A percentile compares a stretch with the other conserved stretches of the same genome.
Conservation (phyloP, 2,113 vertebrate genomes). For the Tautogolabrus adspersus region DNA sequence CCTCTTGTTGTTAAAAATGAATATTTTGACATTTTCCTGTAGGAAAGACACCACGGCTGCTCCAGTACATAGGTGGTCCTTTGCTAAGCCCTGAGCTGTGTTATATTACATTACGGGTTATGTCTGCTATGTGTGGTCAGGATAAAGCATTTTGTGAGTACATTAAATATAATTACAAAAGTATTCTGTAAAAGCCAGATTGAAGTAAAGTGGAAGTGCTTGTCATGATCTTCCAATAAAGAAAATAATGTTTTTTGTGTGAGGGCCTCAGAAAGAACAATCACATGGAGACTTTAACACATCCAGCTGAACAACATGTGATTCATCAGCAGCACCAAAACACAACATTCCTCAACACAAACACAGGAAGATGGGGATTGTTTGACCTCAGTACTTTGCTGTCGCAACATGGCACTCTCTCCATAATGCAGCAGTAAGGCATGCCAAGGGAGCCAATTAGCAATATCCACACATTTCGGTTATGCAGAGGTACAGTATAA, state of each 20-base stretch:
- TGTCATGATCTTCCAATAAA: constrained; percentile 23
- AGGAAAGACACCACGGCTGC: constrained; percentile 33
- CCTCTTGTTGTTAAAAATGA: constrained; percentile 31
- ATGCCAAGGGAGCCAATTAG: not conserved
- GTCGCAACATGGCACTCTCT: constrained; percentile 25
- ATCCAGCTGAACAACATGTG: not conserved
- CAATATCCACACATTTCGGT: not conserved
- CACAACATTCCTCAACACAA: constrained; percentile 79
- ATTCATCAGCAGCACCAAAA: constrained; percentile 54
- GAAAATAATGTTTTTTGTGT: not conserved
- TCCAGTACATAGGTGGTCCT: constrained; percentile 64
- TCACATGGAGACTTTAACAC: constrained; percentile 23
- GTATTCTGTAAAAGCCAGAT: not conserved
- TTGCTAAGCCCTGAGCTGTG: constrained; percentile 4
- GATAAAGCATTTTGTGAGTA: constrained; percentile 35
- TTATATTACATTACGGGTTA: constrained; percentile 32
- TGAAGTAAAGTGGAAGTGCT: constrained; percentile 2
- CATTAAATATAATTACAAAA: constrained; percentile 20
- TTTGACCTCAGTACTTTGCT: constrained; percentile 29
- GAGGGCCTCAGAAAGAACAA: not conserved
- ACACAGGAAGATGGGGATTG: constrained; percentile 75
- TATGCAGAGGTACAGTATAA: not conserved
- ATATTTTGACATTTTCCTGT: constrained; percentile 48
- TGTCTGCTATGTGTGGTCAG: constrained; percentile 28
- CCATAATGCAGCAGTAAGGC: constrained; percentile 21